Evolutionary conservation across 2,113 vertebrate species (phyloP).

Genomic region (Mirza zaza): DNA sequence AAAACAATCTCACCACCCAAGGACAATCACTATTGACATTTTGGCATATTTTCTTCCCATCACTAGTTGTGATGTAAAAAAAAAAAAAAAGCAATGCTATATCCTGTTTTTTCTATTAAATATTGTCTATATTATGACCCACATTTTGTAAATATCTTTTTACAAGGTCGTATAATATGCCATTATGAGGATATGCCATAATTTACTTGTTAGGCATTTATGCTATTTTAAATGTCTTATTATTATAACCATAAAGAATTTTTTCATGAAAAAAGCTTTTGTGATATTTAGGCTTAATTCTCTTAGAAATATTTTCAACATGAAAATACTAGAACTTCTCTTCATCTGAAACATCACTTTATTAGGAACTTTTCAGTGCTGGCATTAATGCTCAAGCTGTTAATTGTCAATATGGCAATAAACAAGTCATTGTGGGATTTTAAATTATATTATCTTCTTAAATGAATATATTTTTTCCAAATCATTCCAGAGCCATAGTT

Average conservation of each 20-base stretch:
- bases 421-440: neutral
- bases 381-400: neutral
- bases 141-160: constrained; percentile 31
- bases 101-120: neutral
- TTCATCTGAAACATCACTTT: neutral
- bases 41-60: neutral
- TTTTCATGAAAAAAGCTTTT: neutral
- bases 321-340: constrained; percentile 16
- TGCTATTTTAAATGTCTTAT: constrained; percentile 22
- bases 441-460: constrained; percentile 14
- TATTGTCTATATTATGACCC: neutral
- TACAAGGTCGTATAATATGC: neutral
- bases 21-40: neutral
- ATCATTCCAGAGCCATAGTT: neutral
- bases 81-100: neutral
- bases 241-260: neutral
- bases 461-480: neutral
- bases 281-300: neutral
- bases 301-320: constrained; percentile 42
- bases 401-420: constrained; percentile 18
- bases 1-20: constrained; percentile 27
- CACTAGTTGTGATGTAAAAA: neutral
- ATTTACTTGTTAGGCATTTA: constrained; percentile 26
- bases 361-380: neutral
- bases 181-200: neutral